Evolutionary conservation across 2,888 invertebrate genomes (phyloP).

Genomic region (Sialis fuliginosa): DNA sequence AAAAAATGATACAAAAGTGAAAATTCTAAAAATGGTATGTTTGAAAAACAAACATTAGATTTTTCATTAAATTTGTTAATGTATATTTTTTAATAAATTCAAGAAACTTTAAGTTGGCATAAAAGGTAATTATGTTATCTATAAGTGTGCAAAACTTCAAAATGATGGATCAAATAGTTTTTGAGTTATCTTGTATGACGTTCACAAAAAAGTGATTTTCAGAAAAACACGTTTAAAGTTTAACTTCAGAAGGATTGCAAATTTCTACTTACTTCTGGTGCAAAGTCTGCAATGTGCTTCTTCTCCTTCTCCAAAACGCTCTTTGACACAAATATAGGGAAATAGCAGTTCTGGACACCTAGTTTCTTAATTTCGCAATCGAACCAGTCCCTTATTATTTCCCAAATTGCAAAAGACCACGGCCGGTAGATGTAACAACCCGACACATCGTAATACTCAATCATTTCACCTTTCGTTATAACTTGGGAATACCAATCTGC

Average conservation of each 20-base stretch:
- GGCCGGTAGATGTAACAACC: conserved; percentile 97
- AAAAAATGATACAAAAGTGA: too few species aligned
- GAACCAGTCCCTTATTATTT: conserved; percentile 70
- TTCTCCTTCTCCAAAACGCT: conserved; percentile 87
- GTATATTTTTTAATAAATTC: background rate
- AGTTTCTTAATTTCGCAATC: conserved; percentile 72
- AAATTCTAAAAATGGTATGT: too few species aligned
- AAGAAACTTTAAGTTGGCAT: background rate
- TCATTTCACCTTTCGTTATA: conserved; percentile 84
- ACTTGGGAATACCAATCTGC: conserved; percentile 98
- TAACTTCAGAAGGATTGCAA: too few species aligned
- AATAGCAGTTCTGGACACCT: conserved; percentile 94
- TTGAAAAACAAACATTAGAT: too few species aligned
- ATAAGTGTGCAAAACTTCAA: too few species aligned
- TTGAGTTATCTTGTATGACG: too few species aligned
- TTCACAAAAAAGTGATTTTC: too few species aligned
- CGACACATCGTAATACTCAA: conserved; percentile 98
- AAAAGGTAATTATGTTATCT: too few species aligned
- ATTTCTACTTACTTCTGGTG: conserved; percentile 89
- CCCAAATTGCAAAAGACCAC: conserved; percentile 96
- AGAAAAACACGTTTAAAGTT: too few species aligned
- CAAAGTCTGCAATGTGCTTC: conserved; percentile 93
- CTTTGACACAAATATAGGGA: conserved; percentile 94
- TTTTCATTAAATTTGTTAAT: too few species aligned
- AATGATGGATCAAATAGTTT: too few species aligned